These are phyloP conservation scores for Drosophila ananassae DNA, from an alignment of 1,140 invertebrate genomes.

Conservation along the genomic window DNA sequence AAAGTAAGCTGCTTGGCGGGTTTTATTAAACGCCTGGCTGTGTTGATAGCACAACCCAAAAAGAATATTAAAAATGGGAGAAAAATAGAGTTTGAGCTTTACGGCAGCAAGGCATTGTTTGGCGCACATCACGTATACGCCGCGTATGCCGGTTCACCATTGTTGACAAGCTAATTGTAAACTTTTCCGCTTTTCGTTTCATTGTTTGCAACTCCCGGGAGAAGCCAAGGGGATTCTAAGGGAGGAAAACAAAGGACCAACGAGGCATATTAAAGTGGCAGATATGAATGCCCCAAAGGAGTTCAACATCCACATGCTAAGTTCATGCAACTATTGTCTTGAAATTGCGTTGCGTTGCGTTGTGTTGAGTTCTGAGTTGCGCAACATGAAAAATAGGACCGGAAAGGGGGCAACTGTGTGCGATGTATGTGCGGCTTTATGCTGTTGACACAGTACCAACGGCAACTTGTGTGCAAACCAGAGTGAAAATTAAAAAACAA, in stretches of 20 bases:
- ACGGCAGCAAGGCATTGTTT: not conserved
- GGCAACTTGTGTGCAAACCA: slow-evolving; percentile 56
- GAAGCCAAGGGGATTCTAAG: not conserved
- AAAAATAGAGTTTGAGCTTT: not conserved
- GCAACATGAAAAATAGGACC: slow-evolving; percentile 40
- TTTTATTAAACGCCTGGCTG: slow-evolving; percentile 20
- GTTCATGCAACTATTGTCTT: slow-evolving; percentile 65
- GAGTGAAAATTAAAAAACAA: slow-evolving; percentile 47
- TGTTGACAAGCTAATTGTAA: slow-evolving; percentile 75
- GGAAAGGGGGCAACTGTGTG: slow-evolving; percentile 48
- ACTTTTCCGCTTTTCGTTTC: slow-evolving; percentile 58
- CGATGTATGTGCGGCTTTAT: slow-evolving; percentile 62
- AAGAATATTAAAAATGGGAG: not conserved
- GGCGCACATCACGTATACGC: slow-evolving; percentile 54
- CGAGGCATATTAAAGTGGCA: slow-evolving; percentile 47
- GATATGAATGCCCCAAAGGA: slow-evolving; percentile 43
- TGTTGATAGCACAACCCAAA: not conserved
- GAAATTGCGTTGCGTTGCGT: slow-evolving; percentile 15
- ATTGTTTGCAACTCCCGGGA: slow-evolving; percentile 25
- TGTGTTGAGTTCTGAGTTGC: slow-evolving; percentile 10
- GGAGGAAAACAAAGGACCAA: slow-evolving; percentile 23
- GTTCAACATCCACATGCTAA: slow-evolving; percentile 40
- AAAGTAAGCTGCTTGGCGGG: slow-evolving; percentile 7
- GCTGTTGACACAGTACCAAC: slow-evolving; percentile 55
- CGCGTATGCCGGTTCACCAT: slow-evolving; percentile 31